Evolutionary conservation across 23 tunicate genomes (phyloP), one percentile per base, ranked within the genome.

Genomic region (Halocynthia roretzi): DNA sequence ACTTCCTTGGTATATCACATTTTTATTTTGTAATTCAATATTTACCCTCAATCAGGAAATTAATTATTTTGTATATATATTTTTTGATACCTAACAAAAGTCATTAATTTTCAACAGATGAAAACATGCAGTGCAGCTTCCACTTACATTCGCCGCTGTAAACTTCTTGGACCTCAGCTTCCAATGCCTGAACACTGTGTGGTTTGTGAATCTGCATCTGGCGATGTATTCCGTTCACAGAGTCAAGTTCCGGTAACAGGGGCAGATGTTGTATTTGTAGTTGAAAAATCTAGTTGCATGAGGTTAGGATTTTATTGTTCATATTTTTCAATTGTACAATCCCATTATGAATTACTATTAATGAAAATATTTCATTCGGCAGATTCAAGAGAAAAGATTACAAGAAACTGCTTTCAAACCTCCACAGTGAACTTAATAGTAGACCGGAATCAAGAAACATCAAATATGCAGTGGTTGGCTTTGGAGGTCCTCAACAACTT

Each of bases 401-500:
- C 40, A 74, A 74, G 78, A 74, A 53, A 54, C 14, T 74, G 2
- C 23, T 74, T 22, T 53, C 10, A 14, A 54, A 54, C 55, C 10
- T 74, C 1, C 78, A 74, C 63, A 50, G 5, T 52, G 56, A 62
- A 8, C 9, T 74, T 62, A 18, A 22, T 22, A 48, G 40, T 54
- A 50, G 64, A 11, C 10, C 19, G 14, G 63, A 62, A 54, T 54
- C 75, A 31, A 53, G 83, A 23, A 54, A 80, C 52, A 62, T 67
- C 63, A 63, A 65, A 54, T 92, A 66, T 78, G 75, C 23, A 18
- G 53, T 92, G 55, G 98, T 92, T 58, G 98, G 92, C 31, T 92
- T 87, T 67, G 98, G 98, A 40, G 98, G 98, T 21, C 75, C 86
- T 31, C 87, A 80, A 8, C 85, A 78, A n/a, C 62, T 21, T 68